Conservation (phyloP, 2,113 vertebrate genomes). For the Petaurus breviceps region DNA sequence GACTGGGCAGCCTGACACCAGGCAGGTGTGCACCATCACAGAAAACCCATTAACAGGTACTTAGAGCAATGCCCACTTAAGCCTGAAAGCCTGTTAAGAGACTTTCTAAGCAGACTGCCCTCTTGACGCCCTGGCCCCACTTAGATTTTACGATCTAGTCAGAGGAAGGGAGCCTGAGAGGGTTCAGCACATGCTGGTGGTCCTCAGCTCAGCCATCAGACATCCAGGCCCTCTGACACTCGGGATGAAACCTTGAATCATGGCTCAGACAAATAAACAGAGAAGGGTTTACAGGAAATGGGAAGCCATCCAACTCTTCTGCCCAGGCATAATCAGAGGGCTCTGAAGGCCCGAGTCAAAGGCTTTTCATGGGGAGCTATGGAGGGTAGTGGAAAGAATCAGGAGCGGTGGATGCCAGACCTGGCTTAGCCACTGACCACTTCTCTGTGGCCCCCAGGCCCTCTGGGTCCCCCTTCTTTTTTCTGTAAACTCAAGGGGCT, state of each 20-base stretch:
- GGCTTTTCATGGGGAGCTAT: no score
- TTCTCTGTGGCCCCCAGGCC: no score
- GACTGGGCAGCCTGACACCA: constrained; percentile 80
- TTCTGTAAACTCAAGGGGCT: no score
- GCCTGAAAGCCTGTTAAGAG: constrained; percentile 82
- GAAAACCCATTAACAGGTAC: constrained; percentile 83
- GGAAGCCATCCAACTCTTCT: neutral
- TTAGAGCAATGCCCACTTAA: constrained; percentile 82
- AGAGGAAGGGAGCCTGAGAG: constrained; percentile 47
- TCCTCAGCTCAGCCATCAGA: constrained; percentile 38
- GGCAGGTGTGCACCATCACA: constrained; percentile 81
- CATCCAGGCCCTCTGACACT: no score
- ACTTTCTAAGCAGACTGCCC: constrained; percentile 79
- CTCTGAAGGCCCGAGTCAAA: no score
- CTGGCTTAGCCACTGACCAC: no score
- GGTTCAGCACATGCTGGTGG: constrained; percentile 68
- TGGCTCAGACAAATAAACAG: neutral
- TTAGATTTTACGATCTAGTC: constrained; percentile 80
- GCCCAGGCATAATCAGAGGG: no score
- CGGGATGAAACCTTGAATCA: neutral
- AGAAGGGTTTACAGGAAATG: neutral
- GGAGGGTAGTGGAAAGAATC: no score
- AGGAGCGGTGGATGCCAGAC: no score
- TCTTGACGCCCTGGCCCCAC: constrained; percentile 64
- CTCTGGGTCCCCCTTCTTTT: no score